These are phyloP conservation scores for Popillia japonica DNA, from an alignment of 1,140 invertebrate genomes.

Conservation along the genomic window DNA sequence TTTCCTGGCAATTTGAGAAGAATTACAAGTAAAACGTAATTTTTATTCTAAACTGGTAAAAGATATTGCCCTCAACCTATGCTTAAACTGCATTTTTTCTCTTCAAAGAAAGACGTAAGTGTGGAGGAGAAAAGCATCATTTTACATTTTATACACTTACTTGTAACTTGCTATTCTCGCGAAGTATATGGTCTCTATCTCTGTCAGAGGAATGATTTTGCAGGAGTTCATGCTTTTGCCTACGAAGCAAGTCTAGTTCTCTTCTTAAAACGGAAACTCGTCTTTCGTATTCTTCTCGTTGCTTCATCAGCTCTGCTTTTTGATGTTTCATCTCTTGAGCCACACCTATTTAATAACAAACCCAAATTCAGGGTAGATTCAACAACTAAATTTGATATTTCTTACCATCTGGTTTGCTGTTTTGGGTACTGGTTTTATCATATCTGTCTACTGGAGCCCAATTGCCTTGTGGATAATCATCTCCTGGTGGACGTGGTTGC, in stretches of 20 bases:
- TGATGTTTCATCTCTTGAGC: constrained; percentile 82
- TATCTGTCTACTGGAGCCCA: constrained; percentile 46
- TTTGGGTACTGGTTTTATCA: constrained; percentile 8
- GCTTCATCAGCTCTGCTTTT: constrained; percentile 77
- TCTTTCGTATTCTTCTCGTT: constrained; percentile 79
- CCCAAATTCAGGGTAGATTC: not conserved
- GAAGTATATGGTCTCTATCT: constrained; percentile 70
- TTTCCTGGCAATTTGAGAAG: too few species aligned
- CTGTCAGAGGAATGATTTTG: constrained; percentile 65
- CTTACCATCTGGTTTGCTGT: constrained; percentile 33
- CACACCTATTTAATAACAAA: constrained; percentile 66
- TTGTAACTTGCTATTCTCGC: constrained; percentile 83
- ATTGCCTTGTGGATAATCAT: constrained; percentile 46
- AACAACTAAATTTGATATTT: not conserved
- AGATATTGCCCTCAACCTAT: constrained; percentile 27
- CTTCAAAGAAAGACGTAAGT: constrained; percentile 38
- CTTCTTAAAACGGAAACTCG: constrained; percentile 74
- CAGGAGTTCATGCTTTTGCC: constrained; percentile 77
- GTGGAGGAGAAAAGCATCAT: not conserved
- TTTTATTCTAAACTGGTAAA: not conserved
- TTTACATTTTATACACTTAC: constrained; percentile 61
- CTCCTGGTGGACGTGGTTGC: constrained; percentile 46
- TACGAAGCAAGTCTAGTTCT: constrained; percentile 78
- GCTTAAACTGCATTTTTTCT: not conserved
- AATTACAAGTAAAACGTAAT: too few species aligned